These are phyloP conservation scores for Agriopis aurantiaria DNA, from an alignment of 2,888 invertebrate species.

Conservation along the genomic window DNA sequence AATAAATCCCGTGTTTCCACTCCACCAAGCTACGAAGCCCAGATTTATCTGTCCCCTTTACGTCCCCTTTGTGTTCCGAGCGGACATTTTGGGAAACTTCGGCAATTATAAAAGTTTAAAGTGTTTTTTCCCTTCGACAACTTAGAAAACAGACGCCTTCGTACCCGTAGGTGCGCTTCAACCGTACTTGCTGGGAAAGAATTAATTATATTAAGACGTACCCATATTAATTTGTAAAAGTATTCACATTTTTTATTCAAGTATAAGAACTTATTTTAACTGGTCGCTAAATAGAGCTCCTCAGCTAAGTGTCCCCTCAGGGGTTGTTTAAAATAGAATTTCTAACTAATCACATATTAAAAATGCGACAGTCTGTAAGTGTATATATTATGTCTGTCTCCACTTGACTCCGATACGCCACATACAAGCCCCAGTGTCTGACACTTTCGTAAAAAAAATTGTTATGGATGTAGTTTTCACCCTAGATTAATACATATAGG, in stretches of 20 bases:
- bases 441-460: no score
- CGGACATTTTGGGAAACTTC: conserved; percentile 57
- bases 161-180: conserved; percentile 10
- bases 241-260: background rate
- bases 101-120: conserved; percentile 69
- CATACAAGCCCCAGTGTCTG: no score
- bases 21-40: conserved; percentile 48
- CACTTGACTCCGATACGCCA: no score
- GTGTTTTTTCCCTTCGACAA: conserved; percentile 61
- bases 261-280: background rate
- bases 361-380: no score
- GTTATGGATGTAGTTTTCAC: no score
- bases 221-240: conserved; percentile 3
- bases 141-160: conserved; percentile 51
- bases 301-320: background rate
- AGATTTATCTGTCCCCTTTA: conserved; percentile 57
- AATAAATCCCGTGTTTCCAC: conserved; percentile 36
- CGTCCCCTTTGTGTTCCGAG: conserved; percentile 44
- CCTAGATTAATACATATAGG: background rate
- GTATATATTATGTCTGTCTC: no score
- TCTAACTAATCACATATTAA: no score
- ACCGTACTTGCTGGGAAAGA: conserved; percentile 2
- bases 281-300: background rate
- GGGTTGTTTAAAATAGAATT: background rate
- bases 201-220: conserved; percentile 8